Conservation (phyloP, 2,888 invertebrate genomes). For the Caenorhabditis sp. region DNA sequence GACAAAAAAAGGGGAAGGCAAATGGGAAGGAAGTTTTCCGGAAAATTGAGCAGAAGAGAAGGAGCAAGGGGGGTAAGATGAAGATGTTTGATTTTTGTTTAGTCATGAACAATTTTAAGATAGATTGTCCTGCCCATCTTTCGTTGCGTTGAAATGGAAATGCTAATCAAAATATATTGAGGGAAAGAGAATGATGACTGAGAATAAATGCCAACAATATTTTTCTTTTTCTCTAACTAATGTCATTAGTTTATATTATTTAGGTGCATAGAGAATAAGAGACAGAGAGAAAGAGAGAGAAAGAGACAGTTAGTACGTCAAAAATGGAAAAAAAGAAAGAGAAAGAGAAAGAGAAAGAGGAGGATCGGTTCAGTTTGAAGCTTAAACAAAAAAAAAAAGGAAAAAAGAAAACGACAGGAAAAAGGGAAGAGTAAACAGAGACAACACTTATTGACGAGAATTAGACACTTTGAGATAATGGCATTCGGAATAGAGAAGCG, state of each 20-base stretch:
- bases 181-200: too few relatives aligned
- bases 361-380: conserved; percentile 22
- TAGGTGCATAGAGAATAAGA: not conserved
- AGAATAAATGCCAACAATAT: not conserved
- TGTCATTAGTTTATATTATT: conserved; percentile 6
- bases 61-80: not conserved
- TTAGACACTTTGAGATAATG: not conserved
- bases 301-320: not conserved
- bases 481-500: not conserved
- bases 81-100: conserved; percentile 5
- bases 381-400: too few relatives aligned
- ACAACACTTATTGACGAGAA: not conserved
- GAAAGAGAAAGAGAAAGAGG: conserved; percentile 2
- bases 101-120: not conserved
- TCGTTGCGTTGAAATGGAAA: too few relatives aligned
- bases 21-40: not conserved
- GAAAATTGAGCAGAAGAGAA: not conserved
- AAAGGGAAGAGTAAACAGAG: too few relatives aligned
- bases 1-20: not conserved
- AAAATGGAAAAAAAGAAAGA: not conserved
- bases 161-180: not conserved
- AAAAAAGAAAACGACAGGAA: too few relatives aligned
- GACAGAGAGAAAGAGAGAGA: conserved; percentile 1
- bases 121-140: too few relatives aligned
- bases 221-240: not conserved